phyloP scores from a whole-genome alignment of 2,797 vertebrate species.

The Enteromius thamalakanensis region DNA sequence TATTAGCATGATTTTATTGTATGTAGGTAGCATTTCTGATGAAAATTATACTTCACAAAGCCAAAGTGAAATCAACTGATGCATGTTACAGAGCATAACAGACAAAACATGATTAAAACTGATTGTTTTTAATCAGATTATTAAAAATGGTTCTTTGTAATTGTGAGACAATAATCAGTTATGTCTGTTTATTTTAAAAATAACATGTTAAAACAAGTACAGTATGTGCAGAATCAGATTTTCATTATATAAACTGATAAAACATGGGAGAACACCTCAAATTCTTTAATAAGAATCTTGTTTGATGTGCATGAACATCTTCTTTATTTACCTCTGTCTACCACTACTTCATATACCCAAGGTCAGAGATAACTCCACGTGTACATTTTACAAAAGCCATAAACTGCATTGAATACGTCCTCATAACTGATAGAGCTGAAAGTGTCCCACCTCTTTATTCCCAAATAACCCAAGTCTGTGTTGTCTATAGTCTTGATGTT shows the following conservation, averaged over 20 bases:
- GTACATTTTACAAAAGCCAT: constrained; percentile 58
- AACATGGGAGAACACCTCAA: neutral
- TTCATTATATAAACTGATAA: too few relatives aligned
- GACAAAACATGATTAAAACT: neutral
- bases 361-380: constrained; percentile 56
- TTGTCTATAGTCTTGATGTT: constrained; percentile 89
- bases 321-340: neutral
- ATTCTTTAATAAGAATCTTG: neutral
- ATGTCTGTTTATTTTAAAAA: neutral
- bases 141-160: neutral
- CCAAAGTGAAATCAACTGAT: constrained; percentile 4
- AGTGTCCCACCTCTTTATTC: constrained; percentile 74
- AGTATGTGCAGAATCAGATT: neutral
- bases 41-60: neutral
- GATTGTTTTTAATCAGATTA: neutral
- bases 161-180: neutral
- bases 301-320: constrained; percentile 14
- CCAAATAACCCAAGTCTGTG: constrained; percentile 84
- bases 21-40: neutral
- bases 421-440: constrained; percentile 71
- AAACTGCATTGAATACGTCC: constrained; percentile 28
- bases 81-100: neutral
- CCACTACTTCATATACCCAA: neutral
- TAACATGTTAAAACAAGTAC: neutral
- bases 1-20: neutral